Percentiles rank a stretch among this genome's conserved stretches.
Evolutionary conservation across 2,113 vertebrate genomes (phyloP).

Genomic region (Colinus virginianus): DNA sequence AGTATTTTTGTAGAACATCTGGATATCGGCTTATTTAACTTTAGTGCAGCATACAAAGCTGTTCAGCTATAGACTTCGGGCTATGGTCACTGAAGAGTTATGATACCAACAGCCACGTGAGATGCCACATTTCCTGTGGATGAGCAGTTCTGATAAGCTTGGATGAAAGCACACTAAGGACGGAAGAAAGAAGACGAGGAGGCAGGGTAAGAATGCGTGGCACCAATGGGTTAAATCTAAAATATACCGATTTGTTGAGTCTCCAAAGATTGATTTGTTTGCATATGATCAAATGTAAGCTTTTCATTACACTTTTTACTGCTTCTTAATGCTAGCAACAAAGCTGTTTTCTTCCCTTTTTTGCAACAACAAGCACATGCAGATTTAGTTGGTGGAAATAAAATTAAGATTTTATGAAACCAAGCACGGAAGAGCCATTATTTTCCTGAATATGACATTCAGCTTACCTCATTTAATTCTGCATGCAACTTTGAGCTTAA

Average conservation of each 20-base stretch:
- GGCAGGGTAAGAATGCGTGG: slow-evolving; percentile 55
- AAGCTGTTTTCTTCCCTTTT: neutral
- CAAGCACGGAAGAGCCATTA: neutral
- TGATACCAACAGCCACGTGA: slow-evolving; percentile 37
- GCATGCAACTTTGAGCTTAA: neutral
- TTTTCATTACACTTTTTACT: neutral
- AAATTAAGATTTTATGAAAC: neutral
- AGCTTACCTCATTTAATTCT: neutral
- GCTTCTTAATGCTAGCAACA: neutral
- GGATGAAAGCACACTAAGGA: slow-evolving; percentile 69
- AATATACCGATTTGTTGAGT: neutral
- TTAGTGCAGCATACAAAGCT: neutral
- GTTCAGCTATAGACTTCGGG: neutral
- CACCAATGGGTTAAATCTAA: neutral
- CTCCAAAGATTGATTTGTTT: neutral
- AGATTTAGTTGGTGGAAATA: neutral
- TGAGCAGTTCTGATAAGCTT: slow-evolving; percentile 45
- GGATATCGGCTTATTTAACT: neutral
- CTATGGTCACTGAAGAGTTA: neutral
- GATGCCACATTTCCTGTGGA: slow-evolving; percentile 74
- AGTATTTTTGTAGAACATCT: neutral
- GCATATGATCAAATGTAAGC: neutral
- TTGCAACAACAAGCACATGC: neutral
- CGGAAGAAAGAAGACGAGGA: slow-evolving; percentile 26
- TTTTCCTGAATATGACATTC: neutral